Percentiles rank a stretch among this genome's conserved stretches.
phyloP scores from a whole-genome alignment of 2,113 vertebrate genomes.

The Periophthalmodon schlosseri region DNA sequence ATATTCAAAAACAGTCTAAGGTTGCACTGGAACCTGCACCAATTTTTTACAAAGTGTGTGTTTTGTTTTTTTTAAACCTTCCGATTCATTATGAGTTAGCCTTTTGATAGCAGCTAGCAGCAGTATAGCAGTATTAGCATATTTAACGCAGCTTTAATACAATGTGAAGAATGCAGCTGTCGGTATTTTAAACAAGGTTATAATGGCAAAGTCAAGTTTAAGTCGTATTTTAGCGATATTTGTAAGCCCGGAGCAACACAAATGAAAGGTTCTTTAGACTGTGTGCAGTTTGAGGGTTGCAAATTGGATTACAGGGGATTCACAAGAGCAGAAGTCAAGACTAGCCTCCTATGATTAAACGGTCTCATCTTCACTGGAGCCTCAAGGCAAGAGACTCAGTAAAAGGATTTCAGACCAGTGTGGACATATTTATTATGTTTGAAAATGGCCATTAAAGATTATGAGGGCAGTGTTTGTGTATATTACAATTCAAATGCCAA shows the following conservation, averaged over 20 bases:
- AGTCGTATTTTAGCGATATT: not conserved
- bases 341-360: not conserved
- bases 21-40: not conserved
- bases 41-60: not conserved
- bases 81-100: not conserved
- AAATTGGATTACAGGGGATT: slow-evolving; percentile 31
- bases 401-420: not conserved
- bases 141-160: not conserved
- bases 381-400: not conserved
- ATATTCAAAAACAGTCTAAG: not conserved
- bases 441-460: slow-evolving; percentile 11
- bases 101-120: not conserved
- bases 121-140: not conserved
- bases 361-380: not conserved
- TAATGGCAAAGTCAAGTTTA: not conserved
- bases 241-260: not conserved
- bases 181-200: not conserved
- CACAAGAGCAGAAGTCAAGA: not conserved
- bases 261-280: slow-evolving; percentile 22
- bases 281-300: slow-evolving; percentile 14
- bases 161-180: not conserved
- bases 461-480: not conserved
- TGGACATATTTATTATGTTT: slow-evolving; percentile 6
- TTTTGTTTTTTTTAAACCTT: not conserved
- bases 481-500: not conserved